Evolutionary conservation across 30 jellyfish, hydroid and myxozoan genomes (phyloP), one percentile per base, ranked within the genome.

Genomic region (Haliclystus octoradiatus): DNA sequence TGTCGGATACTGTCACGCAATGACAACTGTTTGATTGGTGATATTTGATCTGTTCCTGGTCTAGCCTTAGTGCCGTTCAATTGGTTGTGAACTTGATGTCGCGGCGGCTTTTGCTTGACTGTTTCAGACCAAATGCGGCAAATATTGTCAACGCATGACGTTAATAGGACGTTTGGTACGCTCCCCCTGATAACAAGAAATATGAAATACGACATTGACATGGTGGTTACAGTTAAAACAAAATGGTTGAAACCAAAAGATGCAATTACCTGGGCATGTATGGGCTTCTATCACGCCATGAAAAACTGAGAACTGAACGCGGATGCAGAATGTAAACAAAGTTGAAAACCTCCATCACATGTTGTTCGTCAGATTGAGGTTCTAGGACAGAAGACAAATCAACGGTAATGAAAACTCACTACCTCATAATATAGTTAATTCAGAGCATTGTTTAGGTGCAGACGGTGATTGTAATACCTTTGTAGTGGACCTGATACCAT

Each of bases 111-210:
- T 52, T 90, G 93, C 47, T 90, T 90, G 67, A 90, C 99, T 27
- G 99, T 90, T 66, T 90, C 99, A 0, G 94, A 74, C 99, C 99
- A 90, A 5, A 90, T 40, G 51, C 99, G 95, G 47, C 95, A 90
- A n/a, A 90, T 82, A 63, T 82, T 76, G 73, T 90, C 99, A 1
- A 94, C 90, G 66, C 99, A 90, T 1, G 95, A 82, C 34, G 99
- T 90, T 52, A 90, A 70, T 27, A 90, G 84, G 61, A 90, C 99
- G 47, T 90, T 90, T 27, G 95, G 87, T n/a, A 90, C 95, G 52
- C 92, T 68, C 22, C 88, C 63, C 33, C 99, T 88, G 57, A 19
- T 40, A 40, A 40, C 57, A 40, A 19, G 57, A 40, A 40, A 40
- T 19, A 19, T 40, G 9, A 19, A 40, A 19, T 19, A 9, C 57